Base-by-base conservation (phyloP, 2,888 invertebrate genomes). In the Drosophila koepferae region DNA sequence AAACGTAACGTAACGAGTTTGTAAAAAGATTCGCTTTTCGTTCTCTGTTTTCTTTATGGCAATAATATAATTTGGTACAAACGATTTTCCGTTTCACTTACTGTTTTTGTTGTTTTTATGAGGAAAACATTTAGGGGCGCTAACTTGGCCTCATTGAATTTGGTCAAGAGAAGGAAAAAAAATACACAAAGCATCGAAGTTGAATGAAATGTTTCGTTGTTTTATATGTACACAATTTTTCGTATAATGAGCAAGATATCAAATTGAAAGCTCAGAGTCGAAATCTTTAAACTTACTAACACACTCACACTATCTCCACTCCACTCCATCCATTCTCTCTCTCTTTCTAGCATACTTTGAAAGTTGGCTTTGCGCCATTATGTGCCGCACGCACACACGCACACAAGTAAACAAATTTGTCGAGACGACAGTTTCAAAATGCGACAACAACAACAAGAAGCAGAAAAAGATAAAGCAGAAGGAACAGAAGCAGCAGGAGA, bases 41-140 rank as follows among this genome's bases (percentile, higher is more conserved):
- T 64, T 79, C 48, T 66, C 66, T 67, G 70, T 59, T 65, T 67
- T 64, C 53, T 69, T 65, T 72, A 85, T 62, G 67, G 75, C 72
- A 82, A 77, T 86, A 84, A 86, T 80, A 86, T 86, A 88, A 82
- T 83, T 88, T 80, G 59, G 69, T 83, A 74, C 58, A 85, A 87
- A 77, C 72, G 56, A 41, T 68, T 73, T 70, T 55, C 66, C 63
- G 60, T 63, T 74, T 74, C 55, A 63, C 55, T 76, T 61, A 6
- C 38, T 54, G 23, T 54, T 53, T 41, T 62, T 60, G 43, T 56
- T 48, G 10, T 20, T 69, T 54, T 66, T 56, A 31, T 56, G 65
- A 41, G 44, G 31, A 65, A 53, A 79, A 54, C 71, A 77, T 80
- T 75, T 71, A 71, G 55, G 63, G 76, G 63, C 80, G 63, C 54